phyloP scores from a whole-genome alignment of 2,797 vertebrate species.

The Naso thynnoides region DNA sequence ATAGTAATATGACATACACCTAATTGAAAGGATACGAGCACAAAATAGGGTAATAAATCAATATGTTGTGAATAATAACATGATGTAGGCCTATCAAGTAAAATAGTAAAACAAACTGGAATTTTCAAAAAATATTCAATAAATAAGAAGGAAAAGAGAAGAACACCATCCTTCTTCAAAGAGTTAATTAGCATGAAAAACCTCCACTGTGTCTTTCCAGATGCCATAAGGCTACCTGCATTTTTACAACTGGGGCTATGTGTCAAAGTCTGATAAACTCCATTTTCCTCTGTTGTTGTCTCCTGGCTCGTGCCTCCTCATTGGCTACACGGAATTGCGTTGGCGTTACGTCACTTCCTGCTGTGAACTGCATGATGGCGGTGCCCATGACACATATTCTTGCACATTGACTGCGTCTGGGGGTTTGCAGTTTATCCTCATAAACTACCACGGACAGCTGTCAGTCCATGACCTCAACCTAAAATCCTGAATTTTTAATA shows the following conservation, averaged over 20 bases:
- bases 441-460: accelerated
- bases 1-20: too few relatives aligned
- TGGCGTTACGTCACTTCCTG: slow-evolving; percentile 66
- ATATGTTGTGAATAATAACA: too few relatives aligned
- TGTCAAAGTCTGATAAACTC: slow-evolving; percentile 46
- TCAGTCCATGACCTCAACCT: background rate
- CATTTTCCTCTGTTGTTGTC: slow-evolving; percentile 56
- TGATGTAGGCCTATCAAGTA: too few relatives aligned
- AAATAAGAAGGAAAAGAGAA: too few relatives aligned
- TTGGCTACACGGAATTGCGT: slow-evolving; percentile 34
- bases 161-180: background rate
- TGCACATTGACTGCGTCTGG: slow-evolving; percentile 65
- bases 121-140: too few relatives aligned
- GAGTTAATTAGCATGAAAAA: accelerated
- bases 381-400: slow-evolving; percentile 50
- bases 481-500: background rate
- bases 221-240: background rate
- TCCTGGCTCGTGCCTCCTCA: slow-evolving; percentile 15
- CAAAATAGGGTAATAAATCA: too few relatives aligned
- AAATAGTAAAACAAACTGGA: too few relatives aligned
- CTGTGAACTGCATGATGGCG: slow-evolving; percentile 72
- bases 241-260: slow-evolving; percentile 11
- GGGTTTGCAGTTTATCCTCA: background rate
- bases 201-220: background rate
- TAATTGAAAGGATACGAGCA: too few relatives aligned